Conservation (phyloP, 2,113 vertebrate species). For the Mastomys natalensis region DNA sequence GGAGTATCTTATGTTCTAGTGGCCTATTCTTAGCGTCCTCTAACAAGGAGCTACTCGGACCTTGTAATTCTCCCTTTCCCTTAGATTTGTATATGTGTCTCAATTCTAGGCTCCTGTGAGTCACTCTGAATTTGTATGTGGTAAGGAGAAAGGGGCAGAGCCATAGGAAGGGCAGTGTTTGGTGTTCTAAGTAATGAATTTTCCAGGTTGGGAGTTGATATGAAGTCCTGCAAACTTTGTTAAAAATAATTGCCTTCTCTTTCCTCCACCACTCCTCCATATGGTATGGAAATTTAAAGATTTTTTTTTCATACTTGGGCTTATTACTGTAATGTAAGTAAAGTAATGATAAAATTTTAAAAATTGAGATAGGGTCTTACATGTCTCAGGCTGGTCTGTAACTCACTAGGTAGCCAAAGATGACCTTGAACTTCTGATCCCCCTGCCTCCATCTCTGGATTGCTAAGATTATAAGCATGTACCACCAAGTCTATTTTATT, state of each 20-base stretch:
- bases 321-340: conserved; percentile 55
- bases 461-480: background rate
- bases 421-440: background rate
- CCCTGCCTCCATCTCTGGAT: background rate
- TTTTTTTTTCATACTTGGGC: conserved; percentile 34
- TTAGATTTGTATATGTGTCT: conserved; percentile 72
- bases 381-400: background rate
- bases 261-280: no score
- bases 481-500: background rate
- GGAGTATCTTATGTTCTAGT: conserved; percentile 52
- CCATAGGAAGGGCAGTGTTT: conserved; percentile 39
- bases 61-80: conserved; percentile 78
- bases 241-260: conserved; percentile 41
- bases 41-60: conserved; percentile 70
- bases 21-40: conserved; percentile 71
- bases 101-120: conserved; percentile 74
- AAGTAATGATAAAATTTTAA: conserved; percentile 17
- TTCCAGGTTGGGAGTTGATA: conserved; percentile 52
- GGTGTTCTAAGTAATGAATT: conserved; percentile 66
- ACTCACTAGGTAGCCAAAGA: background rate
- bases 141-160: conserved; percentile 65
- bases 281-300: background rate
- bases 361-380: background rate
- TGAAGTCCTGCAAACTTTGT: conserved; percentile 24
- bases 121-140: conserved; percentile 75